Evolutionary conservation across 2,888 invertebrate species (phyloP), one percentile per base, ranked within the genome.

Genomic region (Orgyia antiqua): DNA sequence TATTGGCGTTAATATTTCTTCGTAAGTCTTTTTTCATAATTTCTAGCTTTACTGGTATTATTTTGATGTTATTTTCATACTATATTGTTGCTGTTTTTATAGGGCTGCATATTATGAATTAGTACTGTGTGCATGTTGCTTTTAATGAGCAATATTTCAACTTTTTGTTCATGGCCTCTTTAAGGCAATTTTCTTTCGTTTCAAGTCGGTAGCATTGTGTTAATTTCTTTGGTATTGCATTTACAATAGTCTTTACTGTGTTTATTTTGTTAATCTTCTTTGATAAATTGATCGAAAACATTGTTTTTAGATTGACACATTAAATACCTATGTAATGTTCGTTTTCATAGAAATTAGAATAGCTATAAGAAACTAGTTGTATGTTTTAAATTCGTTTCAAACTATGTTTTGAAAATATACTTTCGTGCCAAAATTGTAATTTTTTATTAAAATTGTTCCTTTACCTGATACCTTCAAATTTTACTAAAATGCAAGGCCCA

Each of bases 1-100:
- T 90, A 89, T 90, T 90, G 90, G 89, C 88, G 87, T 88, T 88
- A 86, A 84, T 87, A 87, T 80, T 70, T 82, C 76, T 80, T 83
- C 83, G 86, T 84, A 84, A 84, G 86, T 84, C 77, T 71, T 83
- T 83, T 83, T 83, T 72, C 66, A 67, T 76, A 75, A 76, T 77
- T 75, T 68, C 69, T 76, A 70, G 75, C 74, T 80, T 78, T 70
- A 63, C 54, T 63, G 64, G 66, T 63, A 61, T 60, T 66, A 48
- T 59, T 68, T 67, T 65, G 56, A 57, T 67, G 68, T 70, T 74
- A 67, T 71, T 79, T 51, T 52, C 29, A 24, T 66, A 68, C 58
- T 68, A 64, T 68, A 56, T 68, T 70, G 66, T 73, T 77, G 72
- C 74, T 68, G 68, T 72, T 77, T 84, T 80, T 73, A 74, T 79